Evolutionary conservation across 1,140 invertebrate species (phyloP).

Genomic region (Drosophila paulistorum): DNA sequence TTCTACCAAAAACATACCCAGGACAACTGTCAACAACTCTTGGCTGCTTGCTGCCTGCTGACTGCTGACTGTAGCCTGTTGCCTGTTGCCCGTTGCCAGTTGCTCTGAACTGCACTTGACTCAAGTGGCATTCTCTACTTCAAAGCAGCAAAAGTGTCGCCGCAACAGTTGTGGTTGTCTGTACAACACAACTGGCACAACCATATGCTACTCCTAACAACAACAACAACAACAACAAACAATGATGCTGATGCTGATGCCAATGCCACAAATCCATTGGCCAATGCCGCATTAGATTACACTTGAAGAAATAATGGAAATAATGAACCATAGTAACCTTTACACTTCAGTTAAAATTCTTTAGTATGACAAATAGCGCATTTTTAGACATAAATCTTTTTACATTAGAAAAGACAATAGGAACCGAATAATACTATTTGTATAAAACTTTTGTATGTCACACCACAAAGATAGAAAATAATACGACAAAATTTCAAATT

Average conservation of each 20-base stretch:
- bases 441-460: too few relatives aligned
- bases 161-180: slow-evolving; percentile 73
- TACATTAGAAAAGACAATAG: too few relatives aligned
- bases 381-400: too few relatives aligned
- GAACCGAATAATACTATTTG: too few relatives aligned
- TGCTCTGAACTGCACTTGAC: slow-evolving; percentile 63
- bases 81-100: slow-evolving; percentile 29
- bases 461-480: too few relatives aligned
- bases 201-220: slow-evolving; percentile 19
- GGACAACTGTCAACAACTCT: not conserved
- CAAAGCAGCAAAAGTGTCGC: slow-evolving; percentile 74
- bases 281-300: slow-evolving; percentile 29
- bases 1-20: slow-evolving; percentile 29
- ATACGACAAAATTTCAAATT: not conserved
- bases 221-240: slow-evolving; percentile 17
- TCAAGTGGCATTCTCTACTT: slow-evolving; percentile 71
- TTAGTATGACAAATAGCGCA: too few relatives aligned
- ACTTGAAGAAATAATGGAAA: slow-evolving; percentile 28
- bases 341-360: too few relatives aligned
- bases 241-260: slow-evolving; percentile 13
- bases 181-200: slow-evolving; percentile 40
- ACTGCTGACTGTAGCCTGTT: not conserved
- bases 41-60: not conserved
- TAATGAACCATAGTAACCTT: not conserved
- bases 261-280: slow-evolving; percentile 37